Base-by-base conservation (phyloP, 2,888 invertebrate genomes). In the Xylota segnis region DNA sequence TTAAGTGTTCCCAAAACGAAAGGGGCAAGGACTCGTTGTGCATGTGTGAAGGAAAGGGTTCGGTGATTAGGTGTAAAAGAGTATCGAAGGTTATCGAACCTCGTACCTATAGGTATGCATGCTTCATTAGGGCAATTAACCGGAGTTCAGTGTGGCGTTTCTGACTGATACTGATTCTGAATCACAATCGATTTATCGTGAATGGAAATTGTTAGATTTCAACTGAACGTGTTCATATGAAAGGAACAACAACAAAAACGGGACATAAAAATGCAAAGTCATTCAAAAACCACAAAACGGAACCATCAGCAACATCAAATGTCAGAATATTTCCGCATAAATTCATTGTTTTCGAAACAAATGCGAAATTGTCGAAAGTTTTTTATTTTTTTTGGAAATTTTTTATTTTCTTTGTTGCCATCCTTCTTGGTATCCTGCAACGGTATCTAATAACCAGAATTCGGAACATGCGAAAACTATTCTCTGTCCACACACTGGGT, bases 271-370 rank as follows among this genome's bases (percentile, higher is more conserved):
- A 54, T 58, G 27, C 40, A 59, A 59, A 59, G 40, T 70, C 61
- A 70, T 61, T 45, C 59, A 59, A 61, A 58, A 61, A 71, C 71
- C 71, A 14, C 71, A 18, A 34, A 72, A 72, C 72, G 37, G 72
- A 61, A 59, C 63, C 54, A 70, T 58, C 70, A 78, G 32, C 63
- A 32, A 34, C 63, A 65, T 61, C 27, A 29, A 61, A 34, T 71
- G 70, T 78, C 71, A 45, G 71, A 56, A 63, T 71, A 71, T 63
- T 78, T 63, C 43, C 71, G 32, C 37, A 50, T 37, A 63, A 40
- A 78, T 71, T 63, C n/a, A 78, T 56, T 56, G 63, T 71, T 71
- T n/a, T 45, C 63, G 56, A 52, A 77, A 68, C 76, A 70, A 68
- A 50, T 43, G 54, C 37, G 37, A 66, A 37, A 66, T 50, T 50